These are phyloP conservation scores for Leucozona laternaria DNA, from an alignment of 2,888 invertebrate genomes.

Conservation along the genomic window DNA sequence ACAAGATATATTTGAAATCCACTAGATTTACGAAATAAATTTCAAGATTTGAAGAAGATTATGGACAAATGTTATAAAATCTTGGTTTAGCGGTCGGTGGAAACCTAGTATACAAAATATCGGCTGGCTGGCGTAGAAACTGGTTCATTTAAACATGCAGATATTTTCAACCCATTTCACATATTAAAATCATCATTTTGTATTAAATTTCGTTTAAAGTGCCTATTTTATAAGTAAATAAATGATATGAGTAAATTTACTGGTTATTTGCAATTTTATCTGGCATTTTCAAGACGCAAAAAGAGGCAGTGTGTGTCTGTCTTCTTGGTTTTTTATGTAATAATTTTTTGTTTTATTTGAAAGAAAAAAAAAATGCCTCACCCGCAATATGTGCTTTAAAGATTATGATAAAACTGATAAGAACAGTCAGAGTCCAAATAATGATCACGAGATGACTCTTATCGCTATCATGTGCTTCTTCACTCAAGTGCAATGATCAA, in stretches of 20 bases:
- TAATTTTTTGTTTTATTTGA: not conserved
- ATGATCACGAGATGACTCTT: constrained; percentile 56
- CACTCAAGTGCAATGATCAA: constrained; percentile 40
- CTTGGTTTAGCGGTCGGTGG: no score
- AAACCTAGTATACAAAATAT: no score
- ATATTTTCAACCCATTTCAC: no score
- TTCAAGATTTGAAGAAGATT: no score
- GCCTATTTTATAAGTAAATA: no score
- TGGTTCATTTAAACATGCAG: no score
- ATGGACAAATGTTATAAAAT: no score
- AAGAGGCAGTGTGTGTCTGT: not conserved
- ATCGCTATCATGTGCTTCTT: constrained; percentile 55
- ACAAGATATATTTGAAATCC: no score
- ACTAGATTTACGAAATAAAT: no score
- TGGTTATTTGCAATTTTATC: constrained; percentile 9
- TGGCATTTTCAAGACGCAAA: constrained; percentile 9
- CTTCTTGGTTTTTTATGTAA: not conserved
- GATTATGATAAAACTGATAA: constrained; percentile 51
- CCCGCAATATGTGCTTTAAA: not conserved
- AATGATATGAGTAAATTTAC: not conserved
- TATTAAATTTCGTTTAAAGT: no score
- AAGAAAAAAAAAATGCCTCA: not conserved
- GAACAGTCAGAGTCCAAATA: constrained; percentile 57
- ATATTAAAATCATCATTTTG: no score
- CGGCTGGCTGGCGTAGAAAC: no score